Evolutionary conservation across 2,113 vertebrate genomes (phyloP).

Genomic region (Sciurus niger): DNA sequence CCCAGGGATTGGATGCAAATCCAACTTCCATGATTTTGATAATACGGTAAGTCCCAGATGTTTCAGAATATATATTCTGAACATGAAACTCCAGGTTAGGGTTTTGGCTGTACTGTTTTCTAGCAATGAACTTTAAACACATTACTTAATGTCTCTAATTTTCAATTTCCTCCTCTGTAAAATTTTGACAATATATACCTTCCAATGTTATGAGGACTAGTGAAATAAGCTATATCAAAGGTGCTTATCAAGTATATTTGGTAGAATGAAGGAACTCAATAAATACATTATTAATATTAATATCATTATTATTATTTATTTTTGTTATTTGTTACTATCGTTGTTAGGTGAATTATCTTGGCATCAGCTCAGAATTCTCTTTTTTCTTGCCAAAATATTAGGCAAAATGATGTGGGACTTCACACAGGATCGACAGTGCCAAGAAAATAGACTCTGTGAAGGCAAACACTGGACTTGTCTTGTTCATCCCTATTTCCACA

Average conservation of each 20-base stretch:
- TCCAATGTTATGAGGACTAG: not conserved
- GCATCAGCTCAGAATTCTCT: not conserved
- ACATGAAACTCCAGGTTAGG: not conserved
- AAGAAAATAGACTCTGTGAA: not conserved
- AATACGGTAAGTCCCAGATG: not conserved
- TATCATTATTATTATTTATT: not conserved
- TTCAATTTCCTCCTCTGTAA: not conserved
- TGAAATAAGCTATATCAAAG: not conserved
- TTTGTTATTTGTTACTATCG: not conserved
- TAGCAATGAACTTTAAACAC: not conserved
- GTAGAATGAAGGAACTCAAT: not conserved
- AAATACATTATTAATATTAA: not conserved
- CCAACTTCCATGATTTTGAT: not conserved
- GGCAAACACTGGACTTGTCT: not conserved
- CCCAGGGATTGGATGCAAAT: not conserved
- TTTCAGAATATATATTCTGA: not conserved
- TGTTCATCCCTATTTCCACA: not conserved
- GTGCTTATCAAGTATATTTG: not conserved
- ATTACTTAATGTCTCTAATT: slow-evolving; percentile 21
- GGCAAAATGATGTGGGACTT: not conserved
- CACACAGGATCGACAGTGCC: not conserved
- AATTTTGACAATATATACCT: not conserved
- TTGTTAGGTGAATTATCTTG: not conserved
- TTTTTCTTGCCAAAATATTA: not conserved
- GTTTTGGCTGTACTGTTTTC: not conserved